Evolutionary conservation across 2,888 invertebrate genomes (phyloP), one percentile per base, ranked within the genome.

Genomic region (Plagiodera versicolora): DNA sequence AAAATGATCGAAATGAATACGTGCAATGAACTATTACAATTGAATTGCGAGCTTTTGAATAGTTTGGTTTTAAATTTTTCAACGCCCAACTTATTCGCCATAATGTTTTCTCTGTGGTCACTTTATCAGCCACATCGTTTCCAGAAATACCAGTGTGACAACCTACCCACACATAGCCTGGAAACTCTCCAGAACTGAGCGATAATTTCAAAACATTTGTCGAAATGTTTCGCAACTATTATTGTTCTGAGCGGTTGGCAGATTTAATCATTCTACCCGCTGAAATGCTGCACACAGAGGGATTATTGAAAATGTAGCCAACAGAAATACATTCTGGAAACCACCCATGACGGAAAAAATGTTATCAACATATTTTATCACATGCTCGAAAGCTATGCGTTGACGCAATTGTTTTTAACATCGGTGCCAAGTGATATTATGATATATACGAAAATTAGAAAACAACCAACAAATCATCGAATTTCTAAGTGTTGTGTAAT

Each of bases 351-450:
- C 47, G 30, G 44, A 53, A 53, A 53, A 60, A 60, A 44, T 56
- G 55, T 51, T 53, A 48, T 56, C 51, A 52, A 24, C 56, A 60
- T 60, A 56, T 60, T 60, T 56, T 60, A 60, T 56, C 56, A 52
- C 55, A 50, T 55, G 51, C 35, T 56, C 46, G 32, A 44, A 55
- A 60, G 60, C 47, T 60, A 60, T 60, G 60, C 19, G 20, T 52
- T 56, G 60, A 60, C 60, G 60, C 56, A 55, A 60, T 52, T 35
- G 10, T 55, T 60, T 39, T 28, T 30, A 44, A 39, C 14, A 51
- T 52, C 56, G 46, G 46, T 60, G 60, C 60, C 60, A 60, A 60
- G 56, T 60, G 55, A 49, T 59, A 55, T 54, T 30, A 59, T 59
- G 48, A 55, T 35, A 32, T 18, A 20, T 47, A 46, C 45, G 35